Percentiles rank a stretch among this genome's conserved stretches.
Evolutionary conservation across 2,888 invertebrate species (phyloP).

Genomic region (Strigamia transsilvanica): DNA sequence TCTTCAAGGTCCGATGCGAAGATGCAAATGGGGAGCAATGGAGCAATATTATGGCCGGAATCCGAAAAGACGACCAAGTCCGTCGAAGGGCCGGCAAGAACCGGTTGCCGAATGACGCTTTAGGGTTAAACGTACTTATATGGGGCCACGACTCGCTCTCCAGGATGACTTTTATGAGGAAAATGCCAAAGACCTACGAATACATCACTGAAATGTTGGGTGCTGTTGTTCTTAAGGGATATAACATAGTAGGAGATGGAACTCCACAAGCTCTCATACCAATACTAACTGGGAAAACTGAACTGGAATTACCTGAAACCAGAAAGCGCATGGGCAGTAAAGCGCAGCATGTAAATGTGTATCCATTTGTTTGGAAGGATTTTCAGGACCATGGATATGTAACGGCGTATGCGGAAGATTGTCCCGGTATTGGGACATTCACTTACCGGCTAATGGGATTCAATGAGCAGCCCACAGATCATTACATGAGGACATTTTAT

Average conservation of each 20-base stretch:
- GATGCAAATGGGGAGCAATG: constrained; percentile 66
- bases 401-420: constrained; percentile 88
- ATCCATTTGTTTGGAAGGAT: constrained; percentile 87
- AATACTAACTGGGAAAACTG: constrained; percentile 79
- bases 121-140: constrained; percentile 78
- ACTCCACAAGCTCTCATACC: constrained; percentile 77
- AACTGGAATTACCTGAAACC: constrained; percentile 87
- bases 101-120: constrained; percentile 65
- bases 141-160: constrained; percentile 90
- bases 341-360: constrained; percentile 75
- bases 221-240: constrained; percentile 75
- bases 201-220: constrained; percentile 72
- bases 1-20: constrained; percentile 21
- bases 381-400: constrained; percentile 67
- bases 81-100: constrained; percentile 66
- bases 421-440: constrained; percentile 84
- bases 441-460: constrained; percentile 91
- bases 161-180: constrained; percentile 79
- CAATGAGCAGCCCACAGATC: constrained; percentile 82
- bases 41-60: constrained; percentile 74
- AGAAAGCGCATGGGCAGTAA: constrained; percentile 73
- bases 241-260: constrained; percentile 65
- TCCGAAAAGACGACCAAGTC: constrained; percentile 67
- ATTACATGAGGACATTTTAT: constrained; percentile 85
- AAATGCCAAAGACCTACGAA: constrained; percentile 78